These are phyloP conservation scores for Scaptodrosophila lebanonensis DNA, from an alignment of 1,140 invertebrate genomes.

Conservation along the genomic window DNA sequence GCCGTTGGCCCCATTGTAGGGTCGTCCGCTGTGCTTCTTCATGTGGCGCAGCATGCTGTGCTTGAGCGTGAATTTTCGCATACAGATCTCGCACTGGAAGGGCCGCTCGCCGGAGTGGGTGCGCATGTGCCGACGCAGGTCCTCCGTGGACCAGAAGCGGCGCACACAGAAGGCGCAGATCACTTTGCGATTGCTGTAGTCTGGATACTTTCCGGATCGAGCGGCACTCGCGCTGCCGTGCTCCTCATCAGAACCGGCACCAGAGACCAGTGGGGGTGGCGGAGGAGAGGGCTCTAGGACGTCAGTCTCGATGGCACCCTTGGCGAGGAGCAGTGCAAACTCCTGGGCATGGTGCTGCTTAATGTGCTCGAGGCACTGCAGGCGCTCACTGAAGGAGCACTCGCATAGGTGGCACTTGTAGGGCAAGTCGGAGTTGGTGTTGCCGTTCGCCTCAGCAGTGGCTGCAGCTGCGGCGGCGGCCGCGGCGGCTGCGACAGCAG, in stretches of 20 bases:
- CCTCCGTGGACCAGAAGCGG: constrained; percentile 95
- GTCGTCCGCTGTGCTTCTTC: constrained; percentile 85
- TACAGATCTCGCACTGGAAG: constrained; percentile 86
- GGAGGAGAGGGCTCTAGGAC: constrained; percentile 33
- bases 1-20: constrained; percentile 59
- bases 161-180: constrained; percentile 94
- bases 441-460: constrained; percentile 25
- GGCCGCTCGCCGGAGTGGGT: constrained; percentile 90
- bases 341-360: constrained; percentile 84
- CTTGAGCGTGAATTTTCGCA: constrained; percentile 91
- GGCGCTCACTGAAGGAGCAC: constrained; percentile 86
- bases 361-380: constrained; percentile 89
- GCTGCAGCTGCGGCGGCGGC: neutral
- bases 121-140: constrained; percentile 93
- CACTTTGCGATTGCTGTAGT: constrained; percentile 92
- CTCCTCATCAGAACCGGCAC: constrained; percentile 55
- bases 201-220: constrained; percentile 84
- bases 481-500: constrained; percentile 24
- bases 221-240: constrained; percentile 8
- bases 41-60: constrained; percentile 94
- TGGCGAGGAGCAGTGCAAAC: constrained; percentile 86
- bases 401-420: constrained; percentile 97
- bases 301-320: constrained; percentile 86
- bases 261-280: constrained; percentile 52
- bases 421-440: constrained; percentile 81